Evolutionary conservation across 2,888 invertebrate genomes (phyloP).

Genomic region (Linnaemya vulpina): DNA sequence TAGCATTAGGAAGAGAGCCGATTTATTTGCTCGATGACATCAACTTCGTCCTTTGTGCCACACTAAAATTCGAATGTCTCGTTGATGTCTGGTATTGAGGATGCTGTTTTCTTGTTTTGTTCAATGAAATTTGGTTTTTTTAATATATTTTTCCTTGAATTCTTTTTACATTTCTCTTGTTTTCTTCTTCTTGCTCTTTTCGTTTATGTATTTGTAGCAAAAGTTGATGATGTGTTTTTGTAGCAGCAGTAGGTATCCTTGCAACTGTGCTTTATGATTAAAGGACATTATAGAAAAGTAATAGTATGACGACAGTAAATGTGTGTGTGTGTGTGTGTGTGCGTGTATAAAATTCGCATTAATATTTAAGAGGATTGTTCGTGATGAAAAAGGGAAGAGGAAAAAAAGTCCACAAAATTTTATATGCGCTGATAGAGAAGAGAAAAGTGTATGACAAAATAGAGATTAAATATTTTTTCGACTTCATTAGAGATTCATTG

Average conservation of each 20-base stretch:
- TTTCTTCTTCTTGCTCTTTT: background rate
- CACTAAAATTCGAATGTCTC: conserved; percentile 46
- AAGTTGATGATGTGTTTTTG: conserved; percentile 37
- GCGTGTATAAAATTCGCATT: conserved; percentile 13
- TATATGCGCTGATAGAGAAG: background rate
- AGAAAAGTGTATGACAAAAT: conserved; percentile 1
- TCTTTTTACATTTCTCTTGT: background rate
- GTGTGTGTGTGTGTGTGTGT: background rate
- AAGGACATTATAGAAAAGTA: conserved; percentile 45
- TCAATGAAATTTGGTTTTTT: conserved; percentile 5
- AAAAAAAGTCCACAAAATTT: background rate
- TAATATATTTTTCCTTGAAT: conserved; percentile 15
- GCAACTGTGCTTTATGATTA: conserved; percentile 33
- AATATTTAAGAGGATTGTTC: conserved; percentile 44
- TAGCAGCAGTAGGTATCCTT: conserved; percentile 24
- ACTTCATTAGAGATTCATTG: conserved; percentile 55
- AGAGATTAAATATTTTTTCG: conserved; percentile 27
- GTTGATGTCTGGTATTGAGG: conserved; percentile 63
- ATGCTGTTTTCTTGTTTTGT: conserved; percentile 11
- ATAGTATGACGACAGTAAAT: background rate
- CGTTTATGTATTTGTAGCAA: conserved; percentile 49
- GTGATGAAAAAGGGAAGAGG: background rate
- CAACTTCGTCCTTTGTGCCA: conserved; percentile 17
- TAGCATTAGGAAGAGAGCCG: background rate
- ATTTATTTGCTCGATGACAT: conserved; percentile 47